Base-by-base conservation (phyloP, 2,888 invertebrate genomes). In the Tipula lateralis region DNA sequence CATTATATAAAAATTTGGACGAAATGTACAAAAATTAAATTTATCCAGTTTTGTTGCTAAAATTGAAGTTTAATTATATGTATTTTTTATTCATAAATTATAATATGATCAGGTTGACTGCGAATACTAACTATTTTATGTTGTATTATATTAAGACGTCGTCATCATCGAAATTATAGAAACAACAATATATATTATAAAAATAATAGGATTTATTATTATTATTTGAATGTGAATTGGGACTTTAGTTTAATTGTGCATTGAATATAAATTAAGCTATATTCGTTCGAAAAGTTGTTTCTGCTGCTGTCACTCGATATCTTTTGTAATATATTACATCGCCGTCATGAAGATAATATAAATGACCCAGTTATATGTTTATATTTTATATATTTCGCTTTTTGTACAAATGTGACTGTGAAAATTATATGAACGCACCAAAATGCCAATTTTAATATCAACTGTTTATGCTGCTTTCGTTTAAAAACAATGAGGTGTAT, bases 171-270 rank as follows among this genome's bases (percentile, higher is more conserved):
- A 50, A 50, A 19, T 16, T 19, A 19, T 13, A 39, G 0, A 24
- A 66, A 24, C 19, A 66, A 66, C 9, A 66, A 24, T 16, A 16
- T 50, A 50, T 50, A 24, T 66, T 66, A n/a, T n/a, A 66, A 9
- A 66, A 66, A 24, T 66, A 66, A 66, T 66, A 66, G 66, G 66
- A 66, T 66, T 66, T 66, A 66, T 66, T 66, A 66, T 66, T 66
- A 66, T 66, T 19, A 66, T 66, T 66, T 66, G 24, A 66, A 66
- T 24, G 24, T 66, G 66, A 66, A 66, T 66, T 66, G 66, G 66
- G 66, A 24, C 24, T 66, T 66, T 9, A 66, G 66, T 66, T 66
- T 24, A 66, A 66, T 66, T 66, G 66, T 66, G 66, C 66, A 66
- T 66, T 66, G 66, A 66, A 66, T 66, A 66, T 66, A 66, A 66